Base-by-base conservation (phyloP, 2,113 vertebrate genomes). In the Tursiops truncatus region DNA sequence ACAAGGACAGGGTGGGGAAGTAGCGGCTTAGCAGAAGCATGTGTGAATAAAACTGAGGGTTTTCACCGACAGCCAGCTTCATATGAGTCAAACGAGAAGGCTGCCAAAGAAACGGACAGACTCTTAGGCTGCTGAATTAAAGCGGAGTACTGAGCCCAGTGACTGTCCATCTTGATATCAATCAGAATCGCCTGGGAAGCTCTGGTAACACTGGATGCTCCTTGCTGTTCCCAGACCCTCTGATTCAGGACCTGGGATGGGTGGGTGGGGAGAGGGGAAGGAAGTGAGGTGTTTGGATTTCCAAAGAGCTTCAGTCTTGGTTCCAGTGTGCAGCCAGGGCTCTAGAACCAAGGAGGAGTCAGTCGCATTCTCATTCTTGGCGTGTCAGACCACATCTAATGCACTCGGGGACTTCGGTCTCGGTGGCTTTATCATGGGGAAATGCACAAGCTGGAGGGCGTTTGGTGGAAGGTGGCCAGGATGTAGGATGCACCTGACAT, bases 31-130 rank as follows among this genome's bases (percentile, higher is more conserved):
- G 97, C 97, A 89, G 89, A 93, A 93, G 86, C 77, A 94, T 41
- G 95, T 97, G 96, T 93, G 96, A 98, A 94, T 91, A 93, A 97
- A 98, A 96, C 96, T 93, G 94, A 97, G 84, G 82, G 86, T 8
- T 98, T 97, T 97, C 8, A 1, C 93, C 93, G 82, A 95, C 91
- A 97, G 94, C 93, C 96, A 97, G 85, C 58, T 94, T 91, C 88
- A 63, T 84, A 41, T 94, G 92, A 98, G 86, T 95, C 96, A 87
- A 91, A 74, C 15, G 82, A 93, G 85, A 97, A 82, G 88, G 67
- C 82, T 95, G 91, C 96, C 96, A 94, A 90, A 84, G 81, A 96
- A 71, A 23, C 5, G 1, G 93, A 94, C 53, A n/a, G 74, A 84
- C 80, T 63, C 84, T 56, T 31, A 50, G 73, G 89, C 83, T 86